Evolutionary conservation across 35 echinoderm and acorn worm genomes (phyloP).

Genomic region (Heliocidaris tuberculata): DNA sequence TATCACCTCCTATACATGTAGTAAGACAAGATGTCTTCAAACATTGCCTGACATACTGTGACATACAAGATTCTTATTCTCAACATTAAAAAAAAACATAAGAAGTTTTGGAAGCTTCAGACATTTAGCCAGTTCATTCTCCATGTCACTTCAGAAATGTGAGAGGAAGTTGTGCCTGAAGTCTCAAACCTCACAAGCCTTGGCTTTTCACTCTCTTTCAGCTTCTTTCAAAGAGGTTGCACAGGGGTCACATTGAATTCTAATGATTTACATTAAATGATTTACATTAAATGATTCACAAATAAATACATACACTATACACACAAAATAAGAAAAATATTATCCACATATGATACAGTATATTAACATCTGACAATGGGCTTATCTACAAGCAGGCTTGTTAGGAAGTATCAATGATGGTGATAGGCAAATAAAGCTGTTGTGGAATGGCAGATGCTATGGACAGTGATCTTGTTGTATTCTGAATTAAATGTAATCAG

Average conservation of each 20-base stretch:
- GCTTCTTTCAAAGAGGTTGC: neutral
- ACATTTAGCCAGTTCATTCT: neutral
- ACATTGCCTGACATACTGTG: neutral
- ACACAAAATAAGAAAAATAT: too few species aligned
- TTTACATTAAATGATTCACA: too few species aligned
- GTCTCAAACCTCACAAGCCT: neutral
- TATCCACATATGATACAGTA: too few species aligned
- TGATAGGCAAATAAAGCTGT: too few species aligned
- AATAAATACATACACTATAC: too few species aligned
- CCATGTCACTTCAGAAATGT: neutral
- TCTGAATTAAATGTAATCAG: too few species aligned
- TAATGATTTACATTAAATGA: neutral
- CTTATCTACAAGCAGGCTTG: too few species aligned
- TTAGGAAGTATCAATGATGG: too few species aligned
- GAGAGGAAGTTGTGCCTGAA: neutral
- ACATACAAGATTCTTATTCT: conserved; percentile 12
- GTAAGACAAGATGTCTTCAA: conserved; percentile 32
- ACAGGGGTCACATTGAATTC: neutral
- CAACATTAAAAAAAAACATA: neutral
- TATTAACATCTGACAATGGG: too few species aligned
- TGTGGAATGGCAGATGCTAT: too few species aligned
- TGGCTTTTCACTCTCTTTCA: neutral
- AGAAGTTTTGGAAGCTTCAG: neutral
- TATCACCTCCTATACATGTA: conserved; percentile 27
- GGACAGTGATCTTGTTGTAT: too few species aligned